A percentile compares a stretch with the other conserved stretches of the same genome.
phyloP scores from a whole-genome alignment of 2,113 vertebrate species.

The Holacanthus passer region DNA sequence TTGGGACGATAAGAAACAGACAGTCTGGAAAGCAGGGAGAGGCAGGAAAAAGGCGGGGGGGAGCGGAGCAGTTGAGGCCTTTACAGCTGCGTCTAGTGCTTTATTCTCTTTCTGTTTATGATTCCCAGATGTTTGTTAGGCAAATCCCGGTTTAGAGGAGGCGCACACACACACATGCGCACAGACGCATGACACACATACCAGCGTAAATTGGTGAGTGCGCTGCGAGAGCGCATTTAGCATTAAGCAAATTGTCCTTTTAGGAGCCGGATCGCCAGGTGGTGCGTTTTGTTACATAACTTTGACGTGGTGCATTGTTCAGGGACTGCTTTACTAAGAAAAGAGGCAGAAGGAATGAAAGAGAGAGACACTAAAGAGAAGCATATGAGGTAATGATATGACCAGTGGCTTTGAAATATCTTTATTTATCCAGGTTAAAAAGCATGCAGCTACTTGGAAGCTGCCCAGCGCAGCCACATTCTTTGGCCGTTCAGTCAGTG shows the following conservation, averaged over 20 bases:
- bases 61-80: constrained; percentile 30
- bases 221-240: background rate
- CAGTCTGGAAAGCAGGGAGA: constrained; percentile 69
- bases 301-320: background rate
- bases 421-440: constrained; percentile 37
- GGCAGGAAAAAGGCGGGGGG: constrained; percentile 61
- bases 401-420: constrained; percentile 10
- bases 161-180: background rate
- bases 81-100: constrained; percentile 63
- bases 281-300: constrained; percentile 28
- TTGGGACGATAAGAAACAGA: constrained; percentile 77
- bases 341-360: background rate
- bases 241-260: background rate
- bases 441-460: constrained; percentile 18
- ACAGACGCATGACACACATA: background rate
- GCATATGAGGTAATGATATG: constrained; percentile 4
- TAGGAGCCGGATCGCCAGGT: constrained; percentile 13
- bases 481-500: constrained; percentile 29
- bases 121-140: constrained; percentile 73
- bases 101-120: constrained; percentile 60
- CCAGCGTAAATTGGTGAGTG: constrained; percentile 10
- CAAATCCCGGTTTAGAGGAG: constrained; percentile 34
- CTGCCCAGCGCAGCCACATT: constrained; percentile 27
- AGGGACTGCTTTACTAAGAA: constrained; percentile 11
- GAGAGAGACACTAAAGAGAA: background rate